phyloP scores from a whole-genome alignment of 2,113 vertebrate species.

The Nycticebus coucang region DNA sequence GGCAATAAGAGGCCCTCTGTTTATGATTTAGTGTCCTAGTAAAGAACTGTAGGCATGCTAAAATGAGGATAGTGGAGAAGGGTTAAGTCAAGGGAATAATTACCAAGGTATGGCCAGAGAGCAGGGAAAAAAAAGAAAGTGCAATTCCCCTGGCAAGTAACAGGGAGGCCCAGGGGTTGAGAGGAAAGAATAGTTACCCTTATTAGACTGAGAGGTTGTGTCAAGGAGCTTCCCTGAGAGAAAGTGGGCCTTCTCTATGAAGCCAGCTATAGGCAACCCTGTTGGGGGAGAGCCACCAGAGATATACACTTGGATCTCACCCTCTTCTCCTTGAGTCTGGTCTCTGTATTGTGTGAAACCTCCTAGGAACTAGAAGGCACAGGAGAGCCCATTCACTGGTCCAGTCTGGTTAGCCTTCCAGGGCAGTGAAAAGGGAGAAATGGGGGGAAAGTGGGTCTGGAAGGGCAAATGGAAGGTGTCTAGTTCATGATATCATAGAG shows the following conservation, averaged over 20 bases:
- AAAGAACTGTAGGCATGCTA: background rate
- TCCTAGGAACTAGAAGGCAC: background rate
- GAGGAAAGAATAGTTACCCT: background rate
- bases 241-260: background rate
- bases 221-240: background rate
- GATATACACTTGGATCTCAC: background rate
- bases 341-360: background rate
- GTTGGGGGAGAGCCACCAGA: background rate
- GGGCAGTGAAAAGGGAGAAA: background rate
- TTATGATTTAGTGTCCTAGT: background rate
- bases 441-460: background rate
- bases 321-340: background rate
- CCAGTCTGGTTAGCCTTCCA: background rate
- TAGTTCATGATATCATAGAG: background rate
- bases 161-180: background rate
- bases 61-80: background rate
- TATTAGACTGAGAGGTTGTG: background rate
- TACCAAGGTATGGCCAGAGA: background rate
- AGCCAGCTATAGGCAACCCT: background rate
- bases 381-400: background rate
- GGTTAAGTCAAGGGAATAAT: background rate
- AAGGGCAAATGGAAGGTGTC: background rate
- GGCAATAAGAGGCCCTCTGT: background rate
- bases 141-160: background rate
- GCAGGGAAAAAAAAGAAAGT: background rate